Evolutionary conservation across 1,140 invertebrate species (phyloP), one percentile per base, ranked within the genome.

Genomic region (Rhizoglyphus robini): DNA sequence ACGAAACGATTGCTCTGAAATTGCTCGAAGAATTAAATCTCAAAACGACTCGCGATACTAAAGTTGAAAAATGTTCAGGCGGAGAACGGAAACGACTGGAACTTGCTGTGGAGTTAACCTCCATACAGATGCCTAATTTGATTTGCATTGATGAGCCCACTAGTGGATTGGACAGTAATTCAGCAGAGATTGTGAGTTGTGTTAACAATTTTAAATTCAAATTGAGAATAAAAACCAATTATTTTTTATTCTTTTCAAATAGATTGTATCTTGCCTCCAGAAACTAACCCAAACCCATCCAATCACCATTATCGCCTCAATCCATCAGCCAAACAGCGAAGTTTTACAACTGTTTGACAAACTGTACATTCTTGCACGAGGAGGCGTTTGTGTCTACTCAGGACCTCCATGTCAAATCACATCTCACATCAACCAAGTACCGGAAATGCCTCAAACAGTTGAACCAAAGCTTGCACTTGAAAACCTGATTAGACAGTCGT

Each of bases 31-130:
- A 63, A 29, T 29, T 63, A 13, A 29, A 46, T 13, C n/a, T 63
- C 13, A 18, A 27, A 23, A 27, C 25, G 25, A 58, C 36, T 1
- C n/a, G 2, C 3, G n/a, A 63, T 49, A 63, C 61, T 25, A 63
- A 20, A n/a, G 61, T 48, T 3, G 51, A 63, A 49, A 8, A 29
- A 15, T 47, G 38, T 31, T 57, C 46, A 8, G 93, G 93, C 8
- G 94, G 94, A 0, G 90, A 96, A 77, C 81, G 87, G 61, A 96
- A 96, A 75, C 81, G 93, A 57, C 76, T 96, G 46, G 91, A 91
- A 1, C 93, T 96, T 69, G 92, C 92, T n/a, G 77, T 96, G 63
- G 93, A 96, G 32, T 61, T 68, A 23, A 38, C 36, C 20, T 27
- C 32, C 95, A 91, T 78, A 11, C n/a, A n/a, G n/a, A 63, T 46